Evolutionary conservation across 1,140 invertebrate species (phyloP), one percentile per base, ranked within the genome.

Genomic region (Cardiocondyla obscurior): DNA sequence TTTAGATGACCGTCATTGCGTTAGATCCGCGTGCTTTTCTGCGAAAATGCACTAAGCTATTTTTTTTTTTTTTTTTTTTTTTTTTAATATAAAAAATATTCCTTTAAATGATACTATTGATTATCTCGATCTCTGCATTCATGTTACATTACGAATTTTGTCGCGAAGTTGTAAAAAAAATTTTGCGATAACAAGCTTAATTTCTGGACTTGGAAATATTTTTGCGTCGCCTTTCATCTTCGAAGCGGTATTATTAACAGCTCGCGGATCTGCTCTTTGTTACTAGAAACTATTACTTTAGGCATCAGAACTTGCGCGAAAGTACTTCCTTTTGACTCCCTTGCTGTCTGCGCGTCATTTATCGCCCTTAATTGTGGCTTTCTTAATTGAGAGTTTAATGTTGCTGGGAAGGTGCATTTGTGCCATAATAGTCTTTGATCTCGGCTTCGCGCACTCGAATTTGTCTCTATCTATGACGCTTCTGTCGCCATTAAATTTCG

Each of bases 361-460:
- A 58, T 73, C 69, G 25, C 58, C 46, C 42, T 87, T 85, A 85
- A 88, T 85, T 85, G 83, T 81, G 57, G 79, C 53, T 76, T 85
- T 83, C 49, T 46, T 85, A 87, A 88, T 88, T 88, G 87, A 87
- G 65, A 87, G 79, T 87, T 87, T 88, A 87, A 88, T 87, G 67
- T 28, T 72, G 62, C 25, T 57, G 60, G 19, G 44, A 72, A 53
- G 55, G 22, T 30, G 39, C 72, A 49, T 60, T 79, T 39, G 16
- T 25, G n/a, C 64, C 70, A 53, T 10, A n/a, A 67, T 60, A 82
- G 57, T 77, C 83, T 88, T 87, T 88, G 77, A 85, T 88, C 82
- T 88, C 33, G 28, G n/a, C 5, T 30, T 55, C 6, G 46, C 16
- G 46, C 57, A 44, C 33, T 42, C 28, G n/a, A 42, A 16, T 51